Conservation (phyloP, 2,113 vertebrate species). For the Nycticorax nycticorax region DNA sequence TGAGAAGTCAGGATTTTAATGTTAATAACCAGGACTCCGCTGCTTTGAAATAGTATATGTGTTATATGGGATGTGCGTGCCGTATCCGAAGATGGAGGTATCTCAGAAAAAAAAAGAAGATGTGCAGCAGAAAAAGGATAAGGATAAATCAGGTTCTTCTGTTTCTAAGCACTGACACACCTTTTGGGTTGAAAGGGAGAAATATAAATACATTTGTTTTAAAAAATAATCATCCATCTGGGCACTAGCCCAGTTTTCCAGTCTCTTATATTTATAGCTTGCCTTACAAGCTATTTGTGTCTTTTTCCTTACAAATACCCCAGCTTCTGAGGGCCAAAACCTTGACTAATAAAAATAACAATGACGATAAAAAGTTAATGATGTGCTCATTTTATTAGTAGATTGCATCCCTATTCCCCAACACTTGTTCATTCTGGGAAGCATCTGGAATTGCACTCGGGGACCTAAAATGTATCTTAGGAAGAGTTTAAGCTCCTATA, state of each 20-base stretch:
- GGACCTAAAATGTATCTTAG: neutral
- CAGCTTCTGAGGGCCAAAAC: neutral
- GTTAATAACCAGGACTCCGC: neutral
- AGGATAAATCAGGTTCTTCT: neutral
- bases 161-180: neutral
- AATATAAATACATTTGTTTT: neutral
- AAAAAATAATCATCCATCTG: neutral
- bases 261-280: neutral
- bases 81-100: neutral
- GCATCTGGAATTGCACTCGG: neutral
- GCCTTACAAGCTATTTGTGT: neutral
- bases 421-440: neutral
- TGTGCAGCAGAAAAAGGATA: neutral
- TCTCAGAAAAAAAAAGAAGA: neutral
- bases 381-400: neutral
- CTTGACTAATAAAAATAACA: constrained; percentile 39
- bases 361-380: neutral
- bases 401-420: neutral
- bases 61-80: neutral
- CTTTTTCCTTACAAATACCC: neutral
- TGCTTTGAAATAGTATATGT: neutral
- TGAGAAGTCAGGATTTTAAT: neutral
- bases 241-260: constrained; percentile 34
- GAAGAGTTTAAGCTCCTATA: neutral
- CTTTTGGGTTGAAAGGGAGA: neutral